These are phyloP conservation scores for Cyclargus thomasi DNA, from an alignment of 1,140 invertebrate species.

Conservation along the genomic window DNA sequence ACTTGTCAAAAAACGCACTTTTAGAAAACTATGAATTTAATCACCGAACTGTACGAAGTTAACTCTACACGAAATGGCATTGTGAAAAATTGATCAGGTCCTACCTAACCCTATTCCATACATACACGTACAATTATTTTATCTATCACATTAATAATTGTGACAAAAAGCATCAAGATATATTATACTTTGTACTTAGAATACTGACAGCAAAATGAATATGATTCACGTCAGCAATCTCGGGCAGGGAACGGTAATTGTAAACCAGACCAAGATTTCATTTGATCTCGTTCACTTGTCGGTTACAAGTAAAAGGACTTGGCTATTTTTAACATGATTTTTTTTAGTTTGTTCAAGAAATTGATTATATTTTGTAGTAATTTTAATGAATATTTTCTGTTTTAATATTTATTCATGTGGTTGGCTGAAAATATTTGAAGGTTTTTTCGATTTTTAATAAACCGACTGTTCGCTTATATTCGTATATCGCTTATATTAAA, in stretches of 20 bases:
- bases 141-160: background rate
- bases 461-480: too few relatives aligned
- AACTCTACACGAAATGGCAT: background rate
- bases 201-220: background rate
- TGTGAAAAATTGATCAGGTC: background rate
- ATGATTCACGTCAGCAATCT: constrained; percentile 4
- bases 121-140: background rate
- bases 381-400: background rate
- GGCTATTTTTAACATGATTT: background rate
- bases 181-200: background rate
- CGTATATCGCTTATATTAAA: too few relatives aligned
- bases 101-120: background rate
- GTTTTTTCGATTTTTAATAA: too few relatives aligned
- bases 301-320: background rate
- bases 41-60: background rate
- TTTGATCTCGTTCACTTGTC: background rate
- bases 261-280: background rate
- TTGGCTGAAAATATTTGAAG: too few relatives aligned
- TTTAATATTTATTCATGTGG: background rate
- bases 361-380: background rate
- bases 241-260: background rate
- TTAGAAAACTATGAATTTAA: too few relatives aligned
- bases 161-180: background rate
- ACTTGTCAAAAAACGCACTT: too few relatives aligned
- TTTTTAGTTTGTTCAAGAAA: background rate